These are phyloP conservation scores for Ips typographus DNA, from an alignment of 1,140 invertebrate genomes.

Conservation along the genomic window DNA sequence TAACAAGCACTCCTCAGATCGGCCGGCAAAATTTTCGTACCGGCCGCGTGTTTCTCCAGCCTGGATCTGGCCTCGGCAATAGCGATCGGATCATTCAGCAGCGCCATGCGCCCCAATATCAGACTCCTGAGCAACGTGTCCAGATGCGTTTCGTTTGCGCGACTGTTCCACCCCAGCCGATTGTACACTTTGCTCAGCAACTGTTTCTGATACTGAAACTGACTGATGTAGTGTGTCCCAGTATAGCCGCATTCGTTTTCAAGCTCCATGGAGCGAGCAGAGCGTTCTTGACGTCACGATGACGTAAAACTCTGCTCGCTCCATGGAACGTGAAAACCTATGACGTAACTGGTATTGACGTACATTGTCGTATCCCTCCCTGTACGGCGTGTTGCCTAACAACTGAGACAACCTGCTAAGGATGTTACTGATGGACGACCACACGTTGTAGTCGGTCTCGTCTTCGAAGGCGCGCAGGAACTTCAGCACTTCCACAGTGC, in stretches of 20 bases:
- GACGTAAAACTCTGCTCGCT: too few species aligned
- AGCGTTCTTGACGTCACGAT: too few species aligned
- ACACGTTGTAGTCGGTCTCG: slow-evolving; percentile 92
- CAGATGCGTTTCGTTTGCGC: slow-evolving; percentile 75
- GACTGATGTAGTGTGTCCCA: neutral
- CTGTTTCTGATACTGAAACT: slow-evolving; percentile 63
- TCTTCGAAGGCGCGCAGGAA: slow-evolving; percentile 71
- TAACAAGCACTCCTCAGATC: slow-evolving; percentile 89
- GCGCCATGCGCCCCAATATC: slow-evolving; percentile 78
- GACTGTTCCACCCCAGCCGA: slow-evolving; percentile 77
- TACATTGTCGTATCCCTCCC: slow-evolving; percentile 65
- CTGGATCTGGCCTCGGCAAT: slow-evolving; percentile 74
- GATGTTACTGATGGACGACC: slow-evolving; percentile 82
- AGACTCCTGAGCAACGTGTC: slow-evolving; percentile 82
- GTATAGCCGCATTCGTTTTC: too few species aligned
- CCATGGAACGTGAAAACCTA: neutral
- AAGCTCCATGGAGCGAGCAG: too few species aligned
- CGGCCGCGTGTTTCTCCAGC: slow-evolving; percentile 68
- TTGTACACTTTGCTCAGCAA: slow-evolving; percentile 70
- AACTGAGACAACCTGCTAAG: slow-evolving; percentile 74
- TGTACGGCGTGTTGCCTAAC: slow-evolving; percentile 74
- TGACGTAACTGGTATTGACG: neutral
- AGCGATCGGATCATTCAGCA: slow-evolving; percentile 73
- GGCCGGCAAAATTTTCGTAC: slow-evolving; percentile 67
- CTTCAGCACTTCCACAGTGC: slow-evolving; percentile 73